These are phyloP conservation scores for Tinea semifulvella DNA, from an alignment of 2,888 invertebrate species.

Conservation along the genomic window DNA sequence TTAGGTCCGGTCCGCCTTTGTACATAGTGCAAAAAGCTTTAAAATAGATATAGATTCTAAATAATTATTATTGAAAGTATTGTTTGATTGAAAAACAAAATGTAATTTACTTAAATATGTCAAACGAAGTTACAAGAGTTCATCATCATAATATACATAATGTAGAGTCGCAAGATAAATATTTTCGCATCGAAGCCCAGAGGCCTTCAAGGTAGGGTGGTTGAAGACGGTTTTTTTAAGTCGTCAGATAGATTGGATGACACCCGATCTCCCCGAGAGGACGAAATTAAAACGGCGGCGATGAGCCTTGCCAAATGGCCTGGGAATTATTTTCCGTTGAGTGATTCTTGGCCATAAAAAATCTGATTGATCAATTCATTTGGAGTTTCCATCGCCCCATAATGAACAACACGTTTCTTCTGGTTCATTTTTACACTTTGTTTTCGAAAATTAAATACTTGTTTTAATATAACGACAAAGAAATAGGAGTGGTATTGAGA, in stretches of 20 bases:
- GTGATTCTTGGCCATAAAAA: constrained; percentile 65
- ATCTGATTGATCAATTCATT: constrained; percentile 67
- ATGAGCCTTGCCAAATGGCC: constrained; percentile 59
- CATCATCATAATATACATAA: constrained; percentile 11
- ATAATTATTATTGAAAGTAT: background rate
- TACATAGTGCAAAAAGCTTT: no score
- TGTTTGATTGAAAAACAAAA: background rate
- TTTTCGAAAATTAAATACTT: constrained; percentile 4
- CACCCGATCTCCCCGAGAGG: constrained; percentile 64
- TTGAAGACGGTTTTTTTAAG: constrained; percentile 34
- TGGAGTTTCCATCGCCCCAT: constrained; percentile 53
- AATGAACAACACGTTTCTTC: constrained; percentile 56
- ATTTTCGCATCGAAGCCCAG: constrained; percentile 37
- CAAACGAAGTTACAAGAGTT: constrained; percentile 1
- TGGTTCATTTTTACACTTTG: constrained; percentile 4
- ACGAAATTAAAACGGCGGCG: constrained; percentile 64
- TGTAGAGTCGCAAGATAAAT: constrained; percentile 27
- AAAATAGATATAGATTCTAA: no score
- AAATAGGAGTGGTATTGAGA: background rate
- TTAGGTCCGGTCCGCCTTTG: no score
- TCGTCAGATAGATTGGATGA: constrained; percentile 65
- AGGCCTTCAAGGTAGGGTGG: constrained; percentile 32
- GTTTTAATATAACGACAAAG: constrained; percentile 1
- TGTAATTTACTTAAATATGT: background rate
- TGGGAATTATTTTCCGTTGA: constrained; percentile 64